Percentiles rank a stretch among this genome's conserved stretches.
phyloP scores from a whole-genome alignment of 2,888 invertebrate genomes.

The Aspidapion aeneum region DNA sequence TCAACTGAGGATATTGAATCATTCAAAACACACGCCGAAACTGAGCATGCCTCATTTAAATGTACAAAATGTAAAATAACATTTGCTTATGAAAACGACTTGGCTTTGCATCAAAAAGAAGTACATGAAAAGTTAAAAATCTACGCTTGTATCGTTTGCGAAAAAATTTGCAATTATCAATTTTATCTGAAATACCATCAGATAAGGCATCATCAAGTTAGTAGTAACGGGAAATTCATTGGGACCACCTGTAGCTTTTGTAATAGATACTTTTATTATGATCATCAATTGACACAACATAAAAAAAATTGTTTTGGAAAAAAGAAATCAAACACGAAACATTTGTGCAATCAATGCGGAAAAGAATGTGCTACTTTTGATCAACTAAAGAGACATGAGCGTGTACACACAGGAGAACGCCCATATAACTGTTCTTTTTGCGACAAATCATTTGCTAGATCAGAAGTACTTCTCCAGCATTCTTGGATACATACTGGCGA shows the following conservation, averaged over 20 bases:
- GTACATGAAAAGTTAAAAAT: constrained; percentile 26
- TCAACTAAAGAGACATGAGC: constrained; percentile 26
- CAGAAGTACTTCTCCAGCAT: constrained; percentile 35
- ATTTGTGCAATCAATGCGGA: constrained; percentile 39
- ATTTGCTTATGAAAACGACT: neutral
- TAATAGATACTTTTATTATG: constrained; percentile 36
- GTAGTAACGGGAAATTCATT: constrained; percentile 41
- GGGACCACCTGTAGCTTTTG: constrained; percentile 42
- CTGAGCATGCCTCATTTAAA: neutral
- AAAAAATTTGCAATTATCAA: constrained; percentile 50
- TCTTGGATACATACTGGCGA: constrained; percentile 41
- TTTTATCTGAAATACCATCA: constrained; percentile 38
- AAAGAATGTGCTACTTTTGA: constrained; percentile 35
- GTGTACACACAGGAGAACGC: constrained; percentile 51
- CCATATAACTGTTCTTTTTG: constrained; percentile 42
- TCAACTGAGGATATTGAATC: neutral
- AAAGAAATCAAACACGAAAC: constrained; percentile 26
- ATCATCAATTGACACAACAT: constrained; percentile 47
- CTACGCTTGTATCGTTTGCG: constrained; percentile 50
- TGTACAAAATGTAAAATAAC: neutral
- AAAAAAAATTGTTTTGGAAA: constrained; percentile 39
- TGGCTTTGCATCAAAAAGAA: neutral
- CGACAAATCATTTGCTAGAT: constrained; percentile 51
- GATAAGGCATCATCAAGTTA: constrained; percentile 47
- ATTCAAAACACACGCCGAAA: neutral